Conservation (phyloP, 2,888 invertebrate genomes). For the Mechanitis mazaeus region DNA sequence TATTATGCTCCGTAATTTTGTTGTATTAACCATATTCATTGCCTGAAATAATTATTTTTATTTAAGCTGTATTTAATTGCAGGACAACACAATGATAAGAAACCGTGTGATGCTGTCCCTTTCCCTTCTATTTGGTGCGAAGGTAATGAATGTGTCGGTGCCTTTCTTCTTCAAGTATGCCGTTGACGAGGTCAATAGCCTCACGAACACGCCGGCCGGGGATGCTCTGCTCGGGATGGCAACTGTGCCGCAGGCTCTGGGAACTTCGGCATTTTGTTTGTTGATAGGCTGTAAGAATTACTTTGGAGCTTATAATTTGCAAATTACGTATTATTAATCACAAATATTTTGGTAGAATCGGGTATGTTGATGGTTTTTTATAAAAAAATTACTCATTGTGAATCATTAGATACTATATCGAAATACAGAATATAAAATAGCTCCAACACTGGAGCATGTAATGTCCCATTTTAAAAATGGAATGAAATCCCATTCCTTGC, state of each 20-base stretch:
- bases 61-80: constrained; percentile 29
- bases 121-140: constrained; percentile 86
- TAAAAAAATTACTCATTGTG: too few species aligned
- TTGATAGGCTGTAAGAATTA: constrained; percentile 89
- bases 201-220: constrained; percentile 58
- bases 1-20: too few species aligned
- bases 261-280: constrained; percentile 86
- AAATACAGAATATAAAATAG: too few species aligned
- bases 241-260: constrained; percentile 86
- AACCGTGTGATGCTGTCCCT: constrained; percentile 90
- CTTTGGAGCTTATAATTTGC: too few species aligned
- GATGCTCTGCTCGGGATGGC: constrained; percentile 82
- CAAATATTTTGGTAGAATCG: too few species aligned
- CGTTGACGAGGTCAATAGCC: constrained; percentile 89
- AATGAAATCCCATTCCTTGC: background rate
- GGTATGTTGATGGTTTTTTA: too few species aligned
- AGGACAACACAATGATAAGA: constrained; percentile 85
- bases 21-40: background rate
- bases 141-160: constrained; percentile 92
- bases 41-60: background rate
- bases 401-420: too few species aligned
- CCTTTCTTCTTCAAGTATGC: constrained; percentile 97
- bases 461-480: background rate
- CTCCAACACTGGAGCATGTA: background rate
- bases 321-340: too few species aligned